Base-by-base conservation (phyloP, 2,888 invertebrate species). In the Rhorus exstirpatorius region DNA sequence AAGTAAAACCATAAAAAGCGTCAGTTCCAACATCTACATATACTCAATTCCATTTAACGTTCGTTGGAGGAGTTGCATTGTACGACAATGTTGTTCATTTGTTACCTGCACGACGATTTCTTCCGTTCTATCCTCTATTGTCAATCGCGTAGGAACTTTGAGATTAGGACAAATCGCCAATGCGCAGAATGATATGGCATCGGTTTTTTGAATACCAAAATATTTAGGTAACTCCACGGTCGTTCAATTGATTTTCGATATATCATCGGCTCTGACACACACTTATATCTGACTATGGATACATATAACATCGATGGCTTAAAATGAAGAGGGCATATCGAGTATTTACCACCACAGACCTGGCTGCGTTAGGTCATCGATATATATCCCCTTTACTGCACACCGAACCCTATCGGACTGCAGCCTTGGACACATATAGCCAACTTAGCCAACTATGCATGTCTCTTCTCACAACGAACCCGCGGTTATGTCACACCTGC, bases 191-290 rank as follows among this genome's bases (percentile, higher is more conserved):
- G 21, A 55, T 63, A 72, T 79, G 70, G 58, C 74, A 76, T 44
- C 31, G 72, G 58, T 77, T 65, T 81, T 83, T 79, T 78, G 79
- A 81, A 85, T 83, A 70, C 71, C 74, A 51, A 26, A 63, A 60
- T 67, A 79, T 65, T 77, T 58, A 83, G 81, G 84, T 85, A 86
- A n/a, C 86, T 79, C 74, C 83, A 84, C 67, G 82, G 83, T 81
- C 77, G 83, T 83, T 85, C 89, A 89, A 90, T 90, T 88, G 90
- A 89, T 90, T 90, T 89, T 88, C 89, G 84, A 90, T 90, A 89
- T 87, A 85, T 81, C 79, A 17, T 61, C 68, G 17, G 61, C 60
- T 44, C 71, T 49, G 51, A 41, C 65, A 71, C 46, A 60, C 61
- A 31, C 44, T n/a, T 46, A 35, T 49, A 58, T 70, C 3, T 70